Evolutionary conservation across 2,888 invertebrate species (phyloP), one percentile per base, ranked within the genome.

Genomic region (Selenia dentaria): DNA sequence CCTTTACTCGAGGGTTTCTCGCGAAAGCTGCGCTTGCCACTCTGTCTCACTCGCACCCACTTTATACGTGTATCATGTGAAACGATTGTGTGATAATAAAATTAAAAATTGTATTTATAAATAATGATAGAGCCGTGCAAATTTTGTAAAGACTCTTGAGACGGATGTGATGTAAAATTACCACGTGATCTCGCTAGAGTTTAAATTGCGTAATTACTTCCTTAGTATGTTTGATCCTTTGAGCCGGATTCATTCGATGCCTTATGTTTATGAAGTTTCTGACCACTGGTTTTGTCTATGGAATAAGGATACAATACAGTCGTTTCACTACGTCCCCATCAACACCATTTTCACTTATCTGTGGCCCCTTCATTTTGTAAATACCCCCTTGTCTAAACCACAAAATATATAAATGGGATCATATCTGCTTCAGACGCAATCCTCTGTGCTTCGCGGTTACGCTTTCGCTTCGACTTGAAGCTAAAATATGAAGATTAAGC

Each of bases 21-120:
- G 45, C 33, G 39, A 54, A 42, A 67, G 83, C 83, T 79, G 83
- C 78, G 81, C 83, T 80, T 77, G 83, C 79, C 81, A 74, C 79
- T 78, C 83, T 68, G 66, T 66, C 62, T 67, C 61, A 60, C 62
- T 63, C 54, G 34, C 49, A 31, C 42, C 20, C 39, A 57, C 33
- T 56, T 53, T 69, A 57, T 68, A 59, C 64, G 54, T 63, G 57
- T 51, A 31, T 64, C 57, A 57, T 57, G 71, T 70, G 70, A 72
- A 74, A 59, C 69, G 63, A 70, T 70, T 75, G 76, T 72, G 67
- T 61, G 55, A 29, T 8, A 9, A n/a, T n/a, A n/a, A n/a, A n/a
- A n/a, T n/a, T n/a, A n/a, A n/a, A n/a, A n/a, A n/a, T n/a, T n/a
- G n/a, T n/a, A n/a, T n/a, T n/a, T n/a, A n/a, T n/a, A n/a, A n/a